Evolutionary conservation across 1,140 invertebrate genomes (phyloP).

Genomic region (Xylocopa sonorina): DNA sequence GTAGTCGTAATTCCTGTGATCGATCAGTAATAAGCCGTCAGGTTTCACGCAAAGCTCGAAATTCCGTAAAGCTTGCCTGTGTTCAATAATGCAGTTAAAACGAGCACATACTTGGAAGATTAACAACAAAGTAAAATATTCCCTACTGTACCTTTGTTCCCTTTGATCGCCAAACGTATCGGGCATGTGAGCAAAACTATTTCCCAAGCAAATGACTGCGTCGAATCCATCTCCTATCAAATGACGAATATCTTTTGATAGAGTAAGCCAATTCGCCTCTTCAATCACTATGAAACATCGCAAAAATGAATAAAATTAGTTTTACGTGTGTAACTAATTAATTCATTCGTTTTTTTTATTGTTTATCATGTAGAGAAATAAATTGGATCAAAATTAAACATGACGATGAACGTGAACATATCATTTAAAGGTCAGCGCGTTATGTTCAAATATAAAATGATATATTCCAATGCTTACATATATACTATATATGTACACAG

Average conservation of each 20-base stretch:
- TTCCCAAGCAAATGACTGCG: conserved; percentile 93
- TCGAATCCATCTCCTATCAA: conserved; percentile 87
- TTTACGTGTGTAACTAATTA: no score
- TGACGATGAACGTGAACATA: neutral
- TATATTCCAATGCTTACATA: no score
- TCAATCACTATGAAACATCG: conserved; percentile 86
- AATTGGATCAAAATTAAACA: neutral
- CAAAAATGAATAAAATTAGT: neutral
- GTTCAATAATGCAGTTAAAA: conserved; percentile 20
- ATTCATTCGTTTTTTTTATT: no score
- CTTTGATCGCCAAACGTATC: conserved; percentile 89
- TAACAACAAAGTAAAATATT: neutral
- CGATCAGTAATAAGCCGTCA: conserved; percentile 91
- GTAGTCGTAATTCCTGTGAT: conserved; percentile 94
- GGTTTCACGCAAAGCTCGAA: conserved; percentile 92
- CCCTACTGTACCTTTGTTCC: conserved; percentile 86
- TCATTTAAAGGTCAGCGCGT: no score
- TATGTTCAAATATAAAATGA: no score
- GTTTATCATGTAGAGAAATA: no score
- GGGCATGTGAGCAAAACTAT: conserved; percentile 94
- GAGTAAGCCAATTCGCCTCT: conserved; percentile 90
- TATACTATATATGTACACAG: no score
- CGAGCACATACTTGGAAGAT: no score
- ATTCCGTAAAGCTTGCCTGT: conserved; percentile 86
- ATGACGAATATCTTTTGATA: conserved; percentile 86